Base-by-base conservation (phyloP, 2,113 vertebrate species). In the Australoheros scitulus region DNA sequence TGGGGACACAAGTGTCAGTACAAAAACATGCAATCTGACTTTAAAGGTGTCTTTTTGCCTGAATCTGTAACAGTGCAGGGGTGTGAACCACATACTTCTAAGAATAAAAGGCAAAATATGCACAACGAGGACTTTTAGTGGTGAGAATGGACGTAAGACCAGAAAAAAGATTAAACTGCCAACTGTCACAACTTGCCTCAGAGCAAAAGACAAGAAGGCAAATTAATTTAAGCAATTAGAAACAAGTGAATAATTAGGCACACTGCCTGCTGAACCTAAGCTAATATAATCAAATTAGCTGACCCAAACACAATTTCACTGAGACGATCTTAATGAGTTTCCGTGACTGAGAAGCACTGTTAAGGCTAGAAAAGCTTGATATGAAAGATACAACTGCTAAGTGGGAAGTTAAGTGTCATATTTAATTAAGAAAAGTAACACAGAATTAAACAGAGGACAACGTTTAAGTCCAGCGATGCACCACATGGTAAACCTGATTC, bases 221-320 rank as follows among this genome's bases (percentile, higher is more conserved):
- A 85, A 76, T 84, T 85, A 4, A 87, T 74, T 76, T 9, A 57
- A 80, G 34, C 34, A 81, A 80, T 82, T 74, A 64, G 43, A 79
- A 76, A 2, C 47, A 11, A 43, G 17, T 7, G 36, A 26, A 61
- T 81, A 77, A 88, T 90, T 61, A 84, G 84, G 26, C 41, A 55
- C 52, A 18, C 6, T 1, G 22, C 76, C 29, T 55, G 55, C 68
- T 88, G 77, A 88, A 80, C 82, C 61, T 10, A 34, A 41, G 55
- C 77, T 80, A 72, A 78, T 79, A 82, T 82, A 81, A 86, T 89
- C 52, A 83, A 52, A 91, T 88, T 63, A 89, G 76, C 55, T 85
- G 79, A 89, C 87, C 77, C 61, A 58, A 75, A 88, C 59, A 72
- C 20, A 36, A 75, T 63, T 77, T 78, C 10, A 41, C 61, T 13